phyloP scores from a whole-genome alignment of 2,888 invertebrate genomes.

The Lymantria dispar region DNA sequence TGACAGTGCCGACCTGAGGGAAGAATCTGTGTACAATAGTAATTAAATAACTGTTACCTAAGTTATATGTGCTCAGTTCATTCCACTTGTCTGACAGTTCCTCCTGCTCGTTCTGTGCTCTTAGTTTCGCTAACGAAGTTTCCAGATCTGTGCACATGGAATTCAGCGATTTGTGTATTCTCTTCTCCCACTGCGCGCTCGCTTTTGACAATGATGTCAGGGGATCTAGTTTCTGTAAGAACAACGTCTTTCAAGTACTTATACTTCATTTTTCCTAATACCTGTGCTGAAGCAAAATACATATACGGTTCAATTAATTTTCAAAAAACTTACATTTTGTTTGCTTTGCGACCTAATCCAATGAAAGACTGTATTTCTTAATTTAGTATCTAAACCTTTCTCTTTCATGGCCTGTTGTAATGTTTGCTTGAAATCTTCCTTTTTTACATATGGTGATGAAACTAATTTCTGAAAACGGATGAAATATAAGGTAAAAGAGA shows the following conservation, averaged over 20 bases:
- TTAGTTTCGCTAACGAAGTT: constrained; percentile 89
- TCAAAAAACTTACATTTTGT: constrained; percentile 58
- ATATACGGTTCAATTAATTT: too few species aligned
- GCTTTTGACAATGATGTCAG: constrained; percentile 90
- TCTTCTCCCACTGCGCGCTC: constrained; percentile 95
- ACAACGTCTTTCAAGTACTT: too few species aligned
- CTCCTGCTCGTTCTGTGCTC: constrained; percentile 90
- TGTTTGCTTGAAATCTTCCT: constrained; percentile 89
- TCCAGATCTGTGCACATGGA: constrained; percentile 97
- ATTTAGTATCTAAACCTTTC: constrained; percentile 90
- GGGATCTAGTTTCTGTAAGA: constrained; percentile 81
- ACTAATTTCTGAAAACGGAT: constrained; percentile 85
- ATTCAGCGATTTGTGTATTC: constrained; percentile 96
- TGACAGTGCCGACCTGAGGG: too few species aligned
- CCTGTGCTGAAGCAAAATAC: too few species aligned
- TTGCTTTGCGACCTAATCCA: constrained; percentile 85
- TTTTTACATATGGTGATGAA: constrained; percentile 88
- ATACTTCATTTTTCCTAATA: too few species aligned
- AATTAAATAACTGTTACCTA: constrained; percentile 81
- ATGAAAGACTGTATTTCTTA: constrained; percentile 92
- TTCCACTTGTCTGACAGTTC: constrained; percentile 94
- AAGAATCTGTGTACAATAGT: too few species aligned
- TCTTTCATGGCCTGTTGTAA: constrained; percentile 89
- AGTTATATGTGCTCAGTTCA: constrained; percentile 94
- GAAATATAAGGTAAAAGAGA: too few species aligned